Conservation (phyloP, 1,140 invertebrate genomes). For the Bursaphelenchus mucronatus region DNA sequence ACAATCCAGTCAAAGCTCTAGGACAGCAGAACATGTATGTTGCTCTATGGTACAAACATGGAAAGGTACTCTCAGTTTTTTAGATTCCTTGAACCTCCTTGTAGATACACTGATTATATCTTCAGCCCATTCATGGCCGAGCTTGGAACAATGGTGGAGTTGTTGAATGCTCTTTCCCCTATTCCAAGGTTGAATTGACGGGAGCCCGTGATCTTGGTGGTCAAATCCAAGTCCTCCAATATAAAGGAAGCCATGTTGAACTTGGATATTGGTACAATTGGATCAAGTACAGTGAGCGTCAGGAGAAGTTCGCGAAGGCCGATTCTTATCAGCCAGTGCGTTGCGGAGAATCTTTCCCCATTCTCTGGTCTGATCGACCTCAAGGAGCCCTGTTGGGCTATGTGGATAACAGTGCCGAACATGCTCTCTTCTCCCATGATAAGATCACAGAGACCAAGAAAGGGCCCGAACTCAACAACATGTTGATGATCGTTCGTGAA, state of each 20-base stretch:
- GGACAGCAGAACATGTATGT: constrained; percentile 45
- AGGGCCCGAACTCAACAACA: constrained; percentile 35
- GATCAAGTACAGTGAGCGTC: constrained; percentile 45
- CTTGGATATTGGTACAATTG: constrained; percentile 49
- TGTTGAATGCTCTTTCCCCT: constrained; percentile 44
- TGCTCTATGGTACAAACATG: constrained; percentile 50
- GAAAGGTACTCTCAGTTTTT: constrained; percentile 29
- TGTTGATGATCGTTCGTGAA: constrained; percentile 47
- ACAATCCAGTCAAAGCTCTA: constrained; percentile 39
- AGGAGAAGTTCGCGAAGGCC: constrained; percentile 34
- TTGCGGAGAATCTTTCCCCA: constrained; percentile 41
- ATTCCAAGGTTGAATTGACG: constrained; percentile 40
- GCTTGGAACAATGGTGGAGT: constrained; percentile 45
- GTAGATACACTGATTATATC: not conserved
- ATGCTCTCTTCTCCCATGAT: constrained; percentile 35
- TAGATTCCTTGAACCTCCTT: not conserved
- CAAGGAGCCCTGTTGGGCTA: constrained; percentile 28
- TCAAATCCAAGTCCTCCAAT: constrained; percentile 44
- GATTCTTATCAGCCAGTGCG: constrained; percentile 16
- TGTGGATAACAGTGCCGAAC: constrained; percentile 46
- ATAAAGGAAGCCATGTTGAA: constrained; percentile 38
- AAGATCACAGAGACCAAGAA: constrained; percentile 24
- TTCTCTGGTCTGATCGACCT: constrained; percentile 35
- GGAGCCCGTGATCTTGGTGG: constrained; percentile 41
- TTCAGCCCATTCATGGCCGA: constrained; percentile 35